These are phyloP conservation scores for Hypolimnas misippus DNA, from an alignment of 2,888 invertebrate species.

Conservation along the genomic window DNA sequence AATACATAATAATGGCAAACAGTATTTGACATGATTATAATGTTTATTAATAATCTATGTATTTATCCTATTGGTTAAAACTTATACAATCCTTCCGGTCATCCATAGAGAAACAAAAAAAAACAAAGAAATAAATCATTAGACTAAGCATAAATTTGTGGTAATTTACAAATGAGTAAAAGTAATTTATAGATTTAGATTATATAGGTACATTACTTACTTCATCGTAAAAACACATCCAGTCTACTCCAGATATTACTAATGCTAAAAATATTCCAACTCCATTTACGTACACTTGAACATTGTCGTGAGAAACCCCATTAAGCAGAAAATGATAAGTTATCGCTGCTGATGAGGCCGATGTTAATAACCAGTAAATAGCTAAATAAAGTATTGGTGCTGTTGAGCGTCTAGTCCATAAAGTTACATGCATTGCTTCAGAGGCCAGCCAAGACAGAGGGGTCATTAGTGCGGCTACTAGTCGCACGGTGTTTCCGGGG, in stretches of 20 bases:
- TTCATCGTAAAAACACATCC: constrained; percentile 76
- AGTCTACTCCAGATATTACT: constrained; percentile 65
- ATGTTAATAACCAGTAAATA: constrained; percentile 73
- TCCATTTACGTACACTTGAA: constrained; percentile 67
- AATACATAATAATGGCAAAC: too few relatives aligned
- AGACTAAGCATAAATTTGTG: too few relatives aligned
- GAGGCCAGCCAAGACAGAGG: constrained; percentile 74
- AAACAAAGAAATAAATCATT: too few relatives aligned
- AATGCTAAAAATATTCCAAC: constrained; percentile 58
- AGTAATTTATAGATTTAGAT: too few relatives aligned
- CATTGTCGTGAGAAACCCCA: constrained; percentile 48
- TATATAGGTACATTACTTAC: constrained; percentile 53
- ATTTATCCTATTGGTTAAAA: too few relatives aligned
- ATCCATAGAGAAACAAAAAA: too few relatives aligned
- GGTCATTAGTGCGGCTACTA: constrained; percentile 64
- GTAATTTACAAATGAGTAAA: too few relatives aligned
- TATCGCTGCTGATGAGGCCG: constrained; percentile 61
- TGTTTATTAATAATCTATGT: too few relatives aligned
- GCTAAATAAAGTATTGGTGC: constrained; percentile 73
- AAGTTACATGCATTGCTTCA: constrained; percentile 66
- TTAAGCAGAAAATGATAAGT: constrained; percentile 57
- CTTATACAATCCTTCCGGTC: too few relatives aligned
- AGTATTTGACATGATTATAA: too few relatives aligned
- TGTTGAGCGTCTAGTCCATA: constrained; percentile 70
- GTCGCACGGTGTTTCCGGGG: constrained; percentile 56